Evolutionary conservation across 2,888 invertebrate species (phyloP).

Genomic region (Philereme vetulata): DNA sequence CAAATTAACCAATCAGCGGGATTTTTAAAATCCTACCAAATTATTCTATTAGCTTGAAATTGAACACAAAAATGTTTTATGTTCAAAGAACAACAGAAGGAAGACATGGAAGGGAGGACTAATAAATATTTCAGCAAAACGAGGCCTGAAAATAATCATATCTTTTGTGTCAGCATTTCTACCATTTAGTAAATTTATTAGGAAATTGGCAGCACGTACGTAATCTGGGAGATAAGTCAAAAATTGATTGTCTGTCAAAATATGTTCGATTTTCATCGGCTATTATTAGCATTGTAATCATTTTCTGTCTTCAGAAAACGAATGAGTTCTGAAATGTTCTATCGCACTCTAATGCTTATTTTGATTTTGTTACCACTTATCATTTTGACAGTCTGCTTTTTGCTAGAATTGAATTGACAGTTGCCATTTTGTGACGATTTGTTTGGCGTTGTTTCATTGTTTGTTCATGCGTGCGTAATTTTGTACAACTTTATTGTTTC

Average conservation of each 20-base stretch:
- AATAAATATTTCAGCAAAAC: not conserved
- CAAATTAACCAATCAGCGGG: constrained; percentile 43
- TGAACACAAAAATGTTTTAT: not conserved
- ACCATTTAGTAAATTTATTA: not conserved
- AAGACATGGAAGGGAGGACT: not conserved
- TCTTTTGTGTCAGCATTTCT: not conserved
- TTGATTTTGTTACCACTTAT: no score
- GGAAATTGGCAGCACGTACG: not conserved
- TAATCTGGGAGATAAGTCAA: not conserved
- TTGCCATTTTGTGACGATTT: constrained; percentile 42
- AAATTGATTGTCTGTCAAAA: not conserved
- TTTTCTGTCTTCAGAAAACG: no score
- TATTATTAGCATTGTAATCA: no score
- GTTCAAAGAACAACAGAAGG: not conserved
- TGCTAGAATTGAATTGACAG: not conserved
- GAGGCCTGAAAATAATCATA: not conserved
- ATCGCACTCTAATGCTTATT: no score
- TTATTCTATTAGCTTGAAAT: not conserved
- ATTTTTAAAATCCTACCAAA: constrained; percentile 23
- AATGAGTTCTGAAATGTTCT: not conserved
- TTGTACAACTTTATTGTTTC: constrained; percentile 8
- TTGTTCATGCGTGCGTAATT: constrained; percentile 28
- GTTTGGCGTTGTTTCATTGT: constrained; percentile 28
- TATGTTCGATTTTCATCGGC: not conserved
- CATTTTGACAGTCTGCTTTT: no score